Conservation (phyloP, 2,888 invertebrate species). For the Hipparchia sbordonii region DNA sequence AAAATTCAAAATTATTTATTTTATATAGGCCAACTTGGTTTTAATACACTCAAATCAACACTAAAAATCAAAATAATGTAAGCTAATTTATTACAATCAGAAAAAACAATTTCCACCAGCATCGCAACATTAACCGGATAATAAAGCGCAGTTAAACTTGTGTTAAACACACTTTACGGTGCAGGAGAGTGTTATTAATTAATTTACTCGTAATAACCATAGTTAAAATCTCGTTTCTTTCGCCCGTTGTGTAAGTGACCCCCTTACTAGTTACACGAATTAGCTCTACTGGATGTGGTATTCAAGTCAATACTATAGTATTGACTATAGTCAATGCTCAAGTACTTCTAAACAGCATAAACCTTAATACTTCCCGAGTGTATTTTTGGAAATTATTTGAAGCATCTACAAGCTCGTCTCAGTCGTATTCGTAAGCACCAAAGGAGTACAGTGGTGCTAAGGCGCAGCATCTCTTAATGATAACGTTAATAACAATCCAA, state of each 20-base stretch:
- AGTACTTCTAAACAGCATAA: no score
- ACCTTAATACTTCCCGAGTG: no score
- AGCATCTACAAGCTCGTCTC: no score
- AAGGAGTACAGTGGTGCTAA: no score
- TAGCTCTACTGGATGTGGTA: conserved; percentile 47
- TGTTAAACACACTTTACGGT: conserved; percentile 48
- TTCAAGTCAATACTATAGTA: background rate
- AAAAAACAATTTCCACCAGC: conserved; percentile 19
- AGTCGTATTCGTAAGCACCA: no score
- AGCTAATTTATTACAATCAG: background rate
- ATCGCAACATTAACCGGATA: conserved; percentile 15
- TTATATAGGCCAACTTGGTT: no score
- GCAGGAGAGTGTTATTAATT: conserved; percentile 68
- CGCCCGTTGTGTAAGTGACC: conserved; percentile 54
- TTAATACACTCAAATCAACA: no score
- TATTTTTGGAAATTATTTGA: no score
- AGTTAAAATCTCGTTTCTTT: conserved; percentile 75
- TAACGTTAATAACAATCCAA: no score
- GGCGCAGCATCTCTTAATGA: no score
- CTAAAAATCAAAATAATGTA: background rate
- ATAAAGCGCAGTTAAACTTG: conserved; percentile 29
- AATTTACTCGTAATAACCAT: conserved; percentile 74
- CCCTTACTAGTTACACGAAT: conserved; percentile 43
- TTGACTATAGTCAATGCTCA: no score
- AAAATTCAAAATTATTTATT: no score